Conservation (phyloP, 2,113 vertebrate species). For the Nesospiza acunhae region DNA sequence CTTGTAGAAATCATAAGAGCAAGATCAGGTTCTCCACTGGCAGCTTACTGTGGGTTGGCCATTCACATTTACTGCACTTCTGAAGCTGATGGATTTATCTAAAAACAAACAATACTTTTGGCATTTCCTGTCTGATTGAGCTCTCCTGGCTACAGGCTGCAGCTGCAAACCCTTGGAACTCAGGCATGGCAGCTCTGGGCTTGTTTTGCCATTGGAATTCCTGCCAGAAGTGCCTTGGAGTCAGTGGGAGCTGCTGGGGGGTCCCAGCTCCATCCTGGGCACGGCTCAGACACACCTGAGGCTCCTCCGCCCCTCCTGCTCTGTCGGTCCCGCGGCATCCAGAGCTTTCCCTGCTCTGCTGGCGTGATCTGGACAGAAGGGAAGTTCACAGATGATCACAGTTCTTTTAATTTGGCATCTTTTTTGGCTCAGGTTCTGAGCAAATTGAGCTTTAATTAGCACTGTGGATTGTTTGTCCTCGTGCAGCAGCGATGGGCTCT, state of each 20-base stretch:
- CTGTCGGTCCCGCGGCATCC: neutral
- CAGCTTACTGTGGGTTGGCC: neutral
- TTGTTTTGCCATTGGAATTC: neutral
- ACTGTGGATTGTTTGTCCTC: neutral
- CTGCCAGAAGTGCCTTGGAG: neutral
- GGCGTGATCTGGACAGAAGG: neutral
- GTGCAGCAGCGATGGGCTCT: neutral
- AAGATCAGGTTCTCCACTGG: neutral
- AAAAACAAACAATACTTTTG: constrained; percentile 31
- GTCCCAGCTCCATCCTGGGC: neutral
- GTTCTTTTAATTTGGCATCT: neutral
- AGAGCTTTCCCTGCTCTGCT: neutral
- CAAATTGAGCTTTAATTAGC: neutral
- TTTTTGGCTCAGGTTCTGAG: neutral
- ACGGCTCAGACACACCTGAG: neutral
- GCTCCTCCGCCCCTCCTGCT: neutral
- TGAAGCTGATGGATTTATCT: constrained; percentile 3
- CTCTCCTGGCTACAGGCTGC: neutral
- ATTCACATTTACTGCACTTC: constrained; percentile 14
- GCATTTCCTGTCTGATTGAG: neutral
- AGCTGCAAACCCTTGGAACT: neutral
- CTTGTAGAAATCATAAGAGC: neutral
- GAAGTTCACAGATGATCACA: neutral
- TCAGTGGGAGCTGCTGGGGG: neutral
- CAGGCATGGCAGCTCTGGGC: neutral